Evolutionary conservation across 2,113 vertebrate species (phyloP), one percentile per base, ranked within the genome.

Genomic region (Plotosus lineatus): DNA sequence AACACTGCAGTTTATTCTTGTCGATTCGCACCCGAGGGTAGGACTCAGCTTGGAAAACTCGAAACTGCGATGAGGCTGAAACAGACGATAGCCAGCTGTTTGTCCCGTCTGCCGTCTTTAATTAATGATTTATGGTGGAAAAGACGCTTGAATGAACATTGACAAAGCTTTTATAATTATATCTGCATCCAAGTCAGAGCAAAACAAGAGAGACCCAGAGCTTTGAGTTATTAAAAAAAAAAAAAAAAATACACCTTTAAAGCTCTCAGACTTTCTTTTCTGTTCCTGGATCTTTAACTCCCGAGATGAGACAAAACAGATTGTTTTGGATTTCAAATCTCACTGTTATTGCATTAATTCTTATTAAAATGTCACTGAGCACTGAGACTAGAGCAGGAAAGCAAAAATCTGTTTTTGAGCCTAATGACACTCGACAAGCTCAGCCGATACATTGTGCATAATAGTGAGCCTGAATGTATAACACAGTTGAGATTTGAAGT

Each of bases 351-450:
- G 23, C 46, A 10, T 38, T 76, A 48, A 36, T 82, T 36, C 56
- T 61, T 51, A 61, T 72, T 28, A 63, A 50, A 78, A 73, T 61
- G 65, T 72, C 75, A 77, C 42, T 44, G 42, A 23, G 60, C 68
- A 23, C 19, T 1, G 42, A 40, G 65, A 50, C 72, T 33, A 19
- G 31, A 71, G 6, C 50, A 4, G 65, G 56, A 61, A 58, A 44
- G 48, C 28, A 11, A 21, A 28, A 58, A 3, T 50, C 10, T 6
- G 38, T 75, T 55, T 28, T 55, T 75, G 73, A 77, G 75, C 44
- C 44, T 78, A 61, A 63, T 66, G 6, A 15, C 21, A 19, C 19
- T 26, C 31, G 38, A 51, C 58, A 66, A 15, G 76, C 60, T n/a
- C n/a, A 44, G 51, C 38, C 10, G 60, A 38, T 36, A 60, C 60